Conservation (phyloP, 2,113 vertebrate species). For the Phaethon lepturus region DNA sequence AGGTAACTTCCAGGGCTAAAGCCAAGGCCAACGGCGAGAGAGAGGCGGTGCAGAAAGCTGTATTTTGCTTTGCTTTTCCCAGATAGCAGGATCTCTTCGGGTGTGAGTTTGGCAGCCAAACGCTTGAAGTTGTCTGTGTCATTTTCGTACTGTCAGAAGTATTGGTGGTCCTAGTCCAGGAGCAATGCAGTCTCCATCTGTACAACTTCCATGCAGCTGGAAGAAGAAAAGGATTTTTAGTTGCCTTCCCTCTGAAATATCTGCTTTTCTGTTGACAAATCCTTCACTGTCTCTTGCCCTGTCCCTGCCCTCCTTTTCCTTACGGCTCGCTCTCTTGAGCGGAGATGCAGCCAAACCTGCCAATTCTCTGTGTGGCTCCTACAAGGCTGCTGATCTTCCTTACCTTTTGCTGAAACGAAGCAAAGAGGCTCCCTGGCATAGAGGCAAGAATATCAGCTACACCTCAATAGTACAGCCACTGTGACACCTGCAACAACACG, state of each 20-base stretch:
- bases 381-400: background rate
- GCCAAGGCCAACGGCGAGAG: background rate
- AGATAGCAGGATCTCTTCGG: background rate
- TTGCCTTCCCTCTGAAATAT: background rate
- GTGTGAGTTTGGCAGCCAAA: background rate
- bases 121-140: background rate
- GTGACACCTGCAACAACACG: background rate
- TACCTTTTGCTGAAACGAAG: background rate
- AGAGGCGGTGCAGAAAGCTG: background rate
- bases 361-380: background rate
- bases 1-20: background rate
- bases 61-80: background rate
- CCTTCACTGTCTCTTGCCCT: background rate
- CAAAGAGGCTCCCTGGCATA: background rate
- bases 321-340: background rate
- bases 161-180: background rate
- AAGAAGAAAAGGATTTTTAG: background rate
- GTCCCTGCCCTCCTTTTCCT: background rate
- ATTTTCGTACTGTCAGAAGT: background rate
- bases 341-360: background rate
- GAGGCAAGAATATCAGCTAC: background rate
- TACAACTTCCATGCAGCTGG: background rate
- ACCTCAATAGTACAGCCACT: fast-evolving
- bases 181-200: background rate
- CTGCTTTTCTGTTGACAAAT: background rate